Conservation (phyloP, 2,888 invertebrate species). For the Drosophila macrospina region DNA sequence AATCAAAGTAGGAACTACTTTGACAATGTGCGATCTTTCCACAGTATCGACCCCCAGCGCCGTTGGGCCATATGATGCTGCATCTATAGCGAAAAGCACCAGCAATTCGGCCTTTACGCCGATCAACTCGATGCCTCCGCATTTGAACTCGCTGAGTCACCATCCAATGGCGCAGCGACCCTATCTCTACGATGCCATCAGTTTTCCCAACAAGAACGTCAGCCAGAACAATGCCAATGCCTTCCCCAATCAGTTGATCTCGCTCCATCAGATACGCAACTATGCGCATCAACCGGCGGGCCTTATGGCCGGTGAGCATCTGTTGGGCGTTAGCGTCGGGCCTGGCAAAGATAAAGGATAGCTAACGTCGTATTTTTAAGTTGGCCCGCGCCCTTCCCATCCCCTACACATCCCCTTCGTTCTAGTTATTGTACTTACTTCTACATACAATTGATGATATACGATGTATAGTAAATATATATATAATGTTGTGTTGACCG, state of each 20-base stretch:
- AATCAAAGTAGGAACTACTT: background rate
- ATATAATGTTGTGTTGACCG: slow-evolving; percentile 50
- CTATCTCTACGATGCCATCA: slow-evolving; percentile 96
- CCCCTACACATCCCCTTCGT: too few relatives aligned
- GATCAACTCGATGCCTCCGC: slow-evolving; percentile 93
- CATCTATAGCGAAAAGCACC: slow-evolving; percentile 86
- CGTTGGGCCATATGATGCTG: slow-evolving; percentile 86
- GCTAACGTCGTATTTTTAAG: slow-evolving; percentile 84
- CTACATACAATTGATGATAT: slow-evolving; percentile 7
- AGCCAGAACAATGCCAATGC: slow-evolving; percentile 87
- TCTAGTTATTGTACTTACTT: slow-evolving; percentile 27
- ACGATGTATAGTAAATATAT: background rate
- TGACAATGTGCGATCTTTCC: background rate
- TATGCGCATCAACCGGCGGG: slow-evolving; percentile 96
- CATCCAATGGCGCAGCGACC: slow-evolving; percentile 91
- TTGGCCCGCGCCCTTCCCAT: slow-evolving; percentile 22
- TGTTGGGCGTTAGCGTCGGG: slow-evolving; percentile 86
- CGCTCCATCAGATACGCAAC: slow-evolving; percentile 97
- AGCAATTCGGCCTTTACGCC: slow-evolving; percentile 97
- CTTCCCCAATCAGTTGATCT: slow-evolving; percentile 97
- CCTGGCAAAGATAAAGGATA: slow-evolving; percentile 85
- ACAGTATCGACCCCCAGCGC: slow-evolving; percentile 83
- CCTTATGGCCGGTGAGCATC: slow-evolving; percentile 89
- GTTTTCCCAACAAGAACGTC: slow-evolving; percentile 91
- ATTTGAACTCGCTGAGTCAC: slow-evolving; percentile 89